Evolutionary conservation across 2,888 invertebrate genomes (phyloP), one percentile per base, ranked within the genome.

Genomic region (Monochamus alternatus): DNA sequence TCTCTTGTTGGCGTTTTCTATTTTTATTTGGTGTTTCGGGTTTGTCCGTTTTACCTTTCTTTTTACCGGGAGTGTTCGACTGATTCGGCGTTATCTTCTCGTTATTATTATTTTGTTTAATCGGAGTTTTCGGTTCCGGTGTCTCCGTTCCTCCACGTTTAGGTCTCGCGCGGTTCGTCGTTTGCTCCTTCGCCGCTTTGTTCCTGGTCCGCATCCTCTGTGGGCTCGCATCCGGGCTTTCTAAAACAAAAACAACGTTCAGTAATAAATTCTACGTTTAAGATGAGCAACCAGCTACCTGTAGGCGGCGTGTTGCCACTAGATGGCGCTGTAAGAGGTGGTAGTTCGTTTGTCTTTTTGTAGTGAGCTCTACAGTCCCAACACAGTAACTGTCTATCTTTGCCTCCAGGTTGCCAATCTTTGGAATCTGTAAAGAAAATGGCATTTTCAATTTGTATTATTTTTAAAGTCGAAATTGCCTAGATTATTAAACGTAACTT

Each of bases 121-220:
- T 90, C 75, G 90, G 92, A 78, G 91, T 91, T 87, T 89, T 91
- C 78, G 88, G 88, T 81, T 88, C 88, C 4, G 87, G 87, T 1
- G 87, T 88, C 81, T 85, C 87, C 38, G 85, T 86, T 66, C 81
- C 91, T 22, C 91, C 93, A 80, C 93, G 90, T 88, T 93, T 92
- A 60, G 93, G 92, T 84, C 93, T 89, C 51, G 89, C 87, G 9
- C 84, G 78, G 73, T 86, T 87, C n/a, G 81, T 81, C 4, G 91
- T 92, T 88, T 93, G 93, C 90, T 96, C 94, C 90, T 96, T 95
- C 70, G 94, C 93, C 84, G 92, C 92, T 88, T 95, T 94, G 89
- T 96, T 95, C 84, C 97, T 91, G 78, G 97, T 97, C 87, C 96
- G 93, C 95, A 96, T 96, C 89, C 96, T 93, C 87, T 95, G 96